Conservation (phyloP, 2,113 vertebrate species). For the Cranoglanis bouderius region DNA sequence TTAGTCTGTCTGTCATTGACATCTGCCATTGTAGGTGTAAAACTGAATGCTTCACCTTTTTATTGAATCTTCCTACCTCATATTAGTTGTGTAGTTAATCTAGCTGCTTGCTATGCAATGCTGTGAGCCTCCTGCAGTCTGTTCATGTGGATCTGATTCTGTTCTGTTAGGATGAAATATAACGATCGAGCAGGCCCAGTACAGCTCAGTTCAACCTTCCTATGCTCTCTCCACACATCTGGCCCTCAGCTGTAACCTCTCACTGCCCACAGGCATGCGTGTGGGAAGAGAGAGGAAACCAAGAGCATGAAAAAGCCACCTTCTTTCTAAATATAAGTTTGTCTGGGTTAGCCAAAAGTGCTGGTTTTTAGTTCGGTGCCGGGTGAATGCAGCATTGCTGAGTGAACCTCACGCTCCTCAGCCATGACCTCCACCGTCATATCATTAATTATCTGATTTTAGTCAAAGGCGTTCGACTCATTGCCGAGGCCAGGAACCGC, state of each 20-base stretch:
- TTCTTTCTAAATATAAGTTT: slow-evolving; percentile 76
- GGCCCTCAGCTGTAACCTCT: slow-evolving; percentile 56
- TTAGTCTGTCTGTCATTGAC: background rate
- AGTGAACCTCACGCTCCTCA: slow-evolving; percentile 53
- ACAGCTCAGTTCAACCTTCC: slow-evolving; percentile 53
- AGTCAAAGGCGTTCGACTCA: slow-evolving; percentile 29
- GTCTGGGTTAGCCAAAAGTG: slow-evolving; percentile 73
- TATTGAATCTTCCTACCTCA: background rate
- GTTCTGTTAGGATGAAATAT: slow-evolving; percentile 61
- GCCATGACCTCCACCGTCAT: slow-evolving; percentile 54
- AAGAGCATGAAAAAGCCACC: slow-evolving; percentile 70
- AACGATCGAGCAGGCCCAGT: slow-evolving; percentile 64
- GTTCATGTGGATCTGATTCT: slow-evolving; percentile 6
- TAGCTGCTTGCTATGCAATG: background rate
- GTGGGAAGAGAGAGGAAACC: slow-evolving; percentile 74
- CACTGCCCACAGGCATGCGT: slow-evolving; percentile 64
- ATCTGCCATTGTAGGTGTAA: background rate
- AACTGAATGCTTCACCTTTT: background rate
- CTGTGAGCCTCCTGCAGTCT: background rate
- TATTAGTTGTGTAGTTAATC: background rate
- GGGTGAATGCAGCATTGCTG: slow-evolving; percentile 67
- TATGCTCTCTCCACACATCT: slow-evolving; percentile 73
- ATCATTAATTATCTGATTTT: slow-evolving; percentile 49
- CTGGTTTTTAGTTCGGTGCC: slow-evolving; percentile 71
- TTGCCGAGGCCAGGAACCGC: slow-evolving; percentile 1